These are phyloP conservation scores for Ophion costatus DNA, from an alignment of 2,888 invertebrate genomes.

Conservation along the genomic window DNA sequence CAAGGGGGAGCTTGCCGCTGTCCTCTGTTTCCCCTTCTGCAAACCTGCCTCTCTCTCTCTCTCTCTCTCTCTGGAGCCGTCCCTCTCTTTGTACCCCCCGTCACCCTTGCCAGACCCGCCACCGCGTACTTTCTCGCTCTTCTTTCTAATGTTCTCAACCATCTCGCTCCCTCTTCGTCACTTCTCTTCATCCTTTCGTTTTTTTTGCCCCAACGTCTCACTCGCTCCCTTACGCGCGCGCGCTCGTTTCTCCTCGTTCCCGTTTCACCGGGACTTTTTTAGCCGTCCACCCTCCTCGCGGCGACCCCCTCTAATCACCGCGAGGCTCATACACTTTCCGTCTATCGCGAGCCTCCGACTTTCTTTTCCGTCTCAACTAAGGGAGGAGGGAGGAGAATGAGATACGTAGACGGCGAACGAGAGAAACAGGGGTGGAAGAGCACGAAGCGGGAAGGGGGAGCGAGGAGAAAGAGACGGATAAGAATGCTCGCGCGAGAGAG, in stretches of 20 bases:
- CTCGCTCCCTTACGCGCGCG: constrained; percentile 48
- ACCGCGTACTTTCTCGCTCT: constrained; percentile 33
- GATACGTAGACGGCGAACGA: background rate
- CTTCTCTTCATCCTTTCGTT: constrained; percentile 61
- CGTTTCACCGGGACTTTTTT: constrained; percentile 43
- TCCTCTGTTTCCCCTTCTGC: constrained; percentile 46
- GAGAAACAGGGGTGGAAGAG: too few relatives aligned
- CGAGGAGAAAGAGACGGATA: too few relatives aligned
- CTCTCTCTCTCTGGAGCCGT: constrained; percentile 58
- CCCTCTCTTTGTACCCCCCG: constrained; percentile 41
- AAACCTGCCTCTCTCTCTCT: constrained; percentile 57
- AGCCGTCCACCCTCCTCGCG: constrained; percentile 13
- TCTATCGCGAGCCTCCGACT: constrained; percentile 22
- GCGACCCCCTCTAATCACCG: constrained; percentile 55
- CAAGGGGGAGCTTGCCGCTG: constrained; percentile 77
- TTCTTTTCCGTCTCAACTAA: constrained; percentile 54
- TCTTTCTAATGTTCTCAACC: constrained; percentile 29
- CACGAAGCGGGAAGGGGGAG: too few relatives aligned
- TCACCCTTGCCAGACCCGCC: constrained; percentile 23
- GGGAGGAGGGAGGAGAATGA: constrained; percentile 25
- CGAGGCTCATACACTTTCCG: constrained; percentile 43
- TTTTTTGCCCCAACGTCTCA: constrained; percentile 42
- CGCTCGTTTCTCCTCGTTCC: constrained; percentile 44
- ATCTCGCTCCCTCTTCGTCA: constrained; percentile 50
- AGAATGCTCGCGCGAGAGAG: too few relatives aligned